Evolutionary conservation across 1,140 invertebrate species (phyloP).

Genomic region (Brachionus angularis): DNA sequence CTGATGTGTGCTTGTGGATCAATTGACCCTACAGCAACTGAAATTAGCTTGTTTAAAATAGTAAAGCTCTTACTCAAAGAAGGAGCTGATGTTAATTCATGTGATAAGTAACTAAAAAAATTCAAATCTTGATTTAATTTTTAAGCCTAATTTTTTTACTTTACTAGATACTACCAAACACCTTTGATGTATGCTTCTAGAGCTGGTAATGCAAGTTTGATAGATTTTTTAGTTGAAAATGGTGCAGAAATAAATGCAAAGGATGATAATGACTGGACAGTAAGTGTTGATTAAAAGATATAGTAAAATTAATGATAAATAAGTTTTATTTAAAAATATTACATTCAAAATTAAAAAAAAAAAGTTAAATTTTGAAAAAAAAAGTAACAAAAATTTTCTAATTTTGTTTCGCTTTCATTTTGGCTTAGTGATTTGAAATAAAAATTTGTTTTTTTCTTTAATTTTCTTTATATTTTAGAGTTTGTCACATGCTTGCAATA

Average conservation of each 20-base stretch:
- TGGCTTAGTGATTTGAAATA: no score
- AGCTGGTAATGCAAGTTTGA: slow-evolving; percentile 9
- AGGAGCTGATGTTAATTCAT: slow-evolving; percentile 23
- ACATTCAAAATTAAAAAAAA: no score
- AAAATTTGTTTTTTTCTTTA: no score
- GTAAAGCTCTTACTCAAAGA: slow-evolving; percentile 2
- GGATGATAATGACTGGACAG: slow-evolving; percentile 33
- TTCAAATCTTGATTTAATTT: background rate
- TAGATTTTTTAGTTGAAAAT: slow-evolving; percentile 23
- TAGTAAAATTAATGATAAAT: no score
- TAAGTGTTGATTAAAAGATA: background rate
- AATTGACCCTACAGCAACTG: slow-evolving; percentile 3
- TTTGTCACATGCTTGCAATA: slow-evolving; percentile 16
- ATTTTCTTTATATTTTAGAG: background rate
- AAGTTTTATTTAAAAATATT: no score
- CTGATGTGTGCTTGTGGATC: slow-evolving; percentile 36
- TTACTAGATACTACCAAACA: slow-evolving; percentile 33
- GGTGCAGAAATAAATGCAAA: slow-evolving; percentile 13
- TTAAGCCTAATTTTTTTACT: background rate
- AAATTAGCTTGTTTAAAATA: slow-evolving; percentile 16
- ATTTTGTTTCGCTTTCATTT: no score
- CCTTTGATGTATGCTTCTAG: slow-evolving; percentile 20
- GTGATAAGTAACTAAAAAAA: slow-evolving; percentile 20
- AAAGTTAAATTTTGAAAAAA: no score
- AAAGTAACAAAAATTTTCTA: no score